Evolutionary conservation across 1,140 invertebrate genomes (phyloP).

Genomic region (Amphibalanus amphitrite): DNA sequence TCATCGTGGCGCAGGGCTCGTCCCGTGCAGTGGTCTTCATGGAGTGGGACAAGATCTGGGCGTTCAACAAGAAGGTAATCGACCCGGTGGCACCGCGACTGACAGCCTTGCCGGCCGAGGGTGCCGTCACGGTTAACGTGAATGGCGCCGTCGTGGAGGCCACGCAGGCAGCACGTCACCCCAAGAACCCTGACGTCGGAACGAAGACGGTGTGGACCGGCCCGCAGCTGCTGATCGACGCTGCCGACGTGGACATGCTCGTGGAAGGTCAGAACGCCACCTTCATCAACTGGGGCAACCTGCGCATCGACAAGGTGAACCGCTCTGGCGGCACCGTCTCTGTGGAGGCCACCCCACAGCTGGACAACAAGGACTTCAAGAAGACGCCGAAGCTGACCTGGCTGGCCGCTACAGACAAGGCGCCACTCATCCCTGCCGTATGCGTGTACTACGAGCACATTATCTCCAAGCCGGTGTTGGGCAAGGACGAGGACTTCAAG

Average conservation of each 20-base stretch:
- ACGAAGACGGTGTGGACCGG: constrained; percentile 63
- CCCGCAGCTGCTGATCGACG: constrained; percentile 65
- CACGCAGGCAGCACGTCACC: constrained; percentile 62
- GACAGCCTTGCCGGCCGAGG: constrained; percentile 54
- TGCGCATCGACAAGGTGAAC: constrained; percentile 68
- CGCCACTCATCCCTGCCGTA: constrained; percentile 51
- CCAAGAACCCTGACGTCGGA: constrained; percentile 77
- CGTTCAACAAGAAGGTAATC: constrained; percentile 96
- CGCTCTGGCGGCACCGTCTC: constrained; percentile 40
- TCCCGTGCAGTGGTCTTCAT: constrained; percentile 94
- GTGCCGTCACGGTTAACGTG: constrained; percentile 51
- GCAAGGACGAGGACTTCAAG: constrained; percentile 96
- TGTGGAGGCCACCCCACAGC: constrained; percentile 60
- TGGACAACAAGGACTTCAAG: constrained; percentile 83
- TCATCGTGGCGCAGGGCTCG: constrained; percentile 97
- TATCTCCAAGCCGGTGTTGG: constrained; percentile 79
- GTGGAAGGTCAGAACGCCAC: constrained; percentile 85
- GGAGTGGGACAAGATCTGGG: constrained; percentile 99
- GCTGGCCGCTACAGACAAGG: constrained; percentile 48
- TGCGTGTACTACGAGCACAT: constrained; percentile 92
- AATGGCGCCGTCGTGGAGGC: constrained; percentile 40
- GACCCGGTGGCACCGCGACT: constrained; percentile 81
- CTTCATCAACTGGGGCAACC: constrained; percentile 97
- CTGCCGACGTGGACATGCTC: constrained; percentile 64
- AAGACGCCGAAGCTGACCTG: constrained; percentile 94